These are phyloP conservation scores for Lerista edwardsae DNA, from an alignment of 2,797 vertebrate genomes.

Conservation along the genomic window DNA sequence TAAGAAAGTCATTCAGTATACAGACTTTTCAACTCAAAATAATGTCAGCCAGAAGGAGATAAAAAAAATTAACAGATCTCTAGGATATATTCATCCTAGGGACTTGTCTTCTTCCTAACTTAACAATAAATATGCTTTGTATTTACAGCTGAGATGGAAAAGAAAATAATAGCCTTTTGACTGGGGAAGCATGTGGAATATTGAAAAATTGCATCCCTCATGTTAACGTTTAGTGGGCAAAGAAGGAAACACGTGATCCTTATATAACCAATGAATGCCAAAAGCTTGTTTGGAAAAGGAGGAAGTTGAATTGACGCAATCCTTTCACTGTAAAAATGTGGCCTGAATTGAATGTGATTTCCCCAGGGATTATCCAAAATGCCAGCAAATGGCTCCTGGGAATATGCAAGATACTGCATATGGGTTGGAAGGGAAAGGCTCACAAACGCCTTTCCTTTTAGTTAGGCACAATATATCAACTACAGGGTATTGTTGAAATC, in stretches of 20 bases:
- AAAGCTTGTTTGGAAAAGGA: slow-evolving; percentile 22
- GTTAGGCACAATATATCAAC: background rate
- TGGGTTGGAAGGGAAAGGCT: slow-evolving; percentile 13
- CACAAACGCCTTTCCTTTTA: background rate
- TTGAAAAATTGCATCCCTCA: background rate
- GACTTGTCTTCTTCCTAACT: background rate
- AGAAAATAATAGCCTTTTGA: background rate
- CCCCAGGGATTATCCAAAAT: slow-evolving; percentile 40
- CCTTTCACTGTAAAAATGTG: slow-evolving; percentile 32
- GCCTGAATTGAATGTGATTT: slow-evolving; percentile 44
- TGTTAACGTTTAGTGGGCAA: background rate
- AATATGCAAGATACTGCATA: slow-evolving; percentile 10
- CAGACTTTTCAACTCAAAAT: background rate
- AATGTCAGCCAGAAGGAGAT: background rate
- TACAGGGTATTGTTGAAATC: background rate
- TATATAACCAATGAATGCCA: slow-evolving; percentile 33
- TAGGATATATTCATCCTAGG: background rate
- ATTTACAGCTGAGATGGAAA: background rate
- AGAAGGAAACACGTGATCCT: slow-evolving; percentile 25
- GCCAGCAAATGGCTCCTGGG: background rate
- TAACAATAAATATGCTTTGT: background rate
- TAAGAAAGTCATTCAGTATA: background rate
- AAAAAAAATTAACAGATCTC: background rate
- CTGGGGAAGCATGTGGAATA: background rate
- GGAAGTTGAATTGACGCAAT: background rate